Conservation (phyloP, 2,113 vertebrate species). For the Pygoscelis adeliae region DNA sequence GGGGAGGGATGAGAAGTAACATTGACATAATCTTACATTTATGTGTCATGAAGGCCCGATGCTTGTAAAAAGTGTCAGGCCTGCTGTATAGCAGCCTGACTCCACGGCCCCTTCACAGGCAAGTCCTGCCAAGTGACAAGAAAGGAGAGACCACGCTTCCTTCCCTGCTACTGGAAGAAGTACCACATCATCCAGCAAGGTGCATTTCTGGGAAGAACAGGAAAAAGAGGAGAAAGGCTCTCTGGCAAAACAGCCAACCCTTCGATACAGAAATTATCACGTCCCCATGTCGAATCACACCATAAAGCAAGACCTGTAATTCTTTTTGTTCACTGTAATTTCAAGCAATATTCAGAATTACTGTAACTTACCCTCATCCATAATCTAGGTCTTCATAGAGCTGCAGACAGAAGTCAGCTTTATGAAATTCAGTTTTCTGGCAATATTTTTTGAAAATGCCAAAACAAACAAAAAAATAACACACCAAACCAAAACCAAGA, state of each 20-base stretch:
- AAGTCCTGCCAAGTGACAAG: background rate
- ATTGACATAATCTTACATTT: background rate
- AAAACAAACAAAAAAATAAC: background rate
- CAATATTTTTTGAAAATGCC: background rate
- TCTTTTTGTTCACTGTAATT: background rate
- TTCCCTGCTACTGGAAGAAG: background rate
- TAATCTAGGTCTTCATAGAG: background rate
- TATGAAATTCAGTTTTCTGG: background rate
- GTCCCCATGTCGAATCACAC: background rate
- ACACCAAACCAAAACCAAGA: background rate
- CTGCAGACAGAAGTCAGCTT: background rate
- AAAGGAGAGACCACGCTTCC: background rate
- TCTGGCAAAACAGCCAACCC: background rate
- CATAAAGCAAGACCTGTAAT: background rate
- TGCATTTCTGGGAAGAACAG: background rate
- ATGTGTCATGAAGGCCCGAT: background rate
- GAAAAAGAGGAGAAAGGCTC: background rate
- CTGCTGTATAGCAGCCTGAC: background rate
- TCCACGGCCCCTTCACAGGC: background rate
- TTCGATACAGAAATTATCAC: background rate
- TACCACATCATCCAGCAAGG: background rate
- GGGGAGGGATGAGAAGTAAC: background rate
- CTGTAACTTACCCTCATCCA: background rate
- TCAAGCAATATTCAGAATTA: background rate
- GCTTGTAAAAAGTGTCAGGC: background rate